These are phyloP conservation scores for Eupithecia abbreviata DNA, from an alignment of 2,888 invertebrate species.

Conservation along the genomic window DNA sequence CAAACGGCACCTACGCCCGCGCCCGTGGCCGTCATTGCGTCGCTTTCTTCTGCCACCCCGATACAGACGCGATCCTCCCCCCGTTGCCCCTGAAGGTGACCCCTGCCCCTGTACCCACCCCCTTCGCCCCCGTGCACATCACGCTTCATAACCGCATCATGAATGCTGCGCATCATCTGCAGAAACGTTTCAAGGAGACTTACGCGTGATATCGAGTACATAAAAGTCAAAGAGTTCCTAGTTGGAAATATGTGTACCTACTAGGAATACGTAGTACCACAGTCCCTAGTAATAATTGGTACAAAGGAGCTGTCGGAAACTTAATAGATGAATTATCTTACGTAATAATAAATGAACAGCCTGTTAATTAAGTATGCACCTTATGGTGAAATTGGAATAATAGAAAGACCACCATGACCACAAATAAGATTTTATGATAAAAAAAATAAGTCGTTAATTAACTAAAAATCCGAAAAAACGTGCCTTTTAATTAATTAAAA, in stretches of 20 bases:
- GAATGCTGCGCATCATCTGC: constrained; percentile 88
- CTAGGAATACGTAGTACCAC: background rate
- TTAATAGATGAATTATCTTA: background rate
- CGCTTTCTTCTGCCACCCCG: constrained; percentile 91
- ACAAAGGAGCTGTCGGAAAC: background rate
- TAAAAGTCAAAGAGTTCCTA: background rate
- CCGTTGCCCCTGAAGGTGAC: constrained; percentile 75
- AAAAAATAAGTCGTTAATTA: too few species aligned
- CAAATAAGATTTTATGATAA: too few species aligned
- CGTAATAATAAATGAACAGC: background rate
- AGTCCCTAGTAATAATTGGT: background rate
- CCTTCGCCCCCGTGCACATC: constrained; percentile 73
- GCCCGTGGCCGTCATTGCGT: constrained; percentile 89
- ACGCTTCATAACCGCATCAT: constrained; percentile 83
- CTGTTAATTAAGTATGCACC: background rate
- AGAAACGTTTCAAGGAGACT: constrained; percentile 88
- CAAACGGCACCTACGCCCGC: constrained; percentile 85
- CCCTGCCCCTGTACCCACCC: constrained; percentile 70
- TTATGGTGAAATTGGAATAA: background rate
- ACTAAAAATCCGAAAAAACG: background rate
- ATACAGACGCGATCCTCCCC: constrained; percentile 81
- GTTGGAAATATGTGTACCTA: background rate
- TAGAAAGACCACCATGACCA: background rate
- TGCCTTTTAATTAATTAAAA: background rate
- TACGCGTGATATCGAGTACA: constrained; percentile 81